Conservation (phyloP, 2,797 vertebrate genomes). For the Takifugu ocellatus region DNA sequence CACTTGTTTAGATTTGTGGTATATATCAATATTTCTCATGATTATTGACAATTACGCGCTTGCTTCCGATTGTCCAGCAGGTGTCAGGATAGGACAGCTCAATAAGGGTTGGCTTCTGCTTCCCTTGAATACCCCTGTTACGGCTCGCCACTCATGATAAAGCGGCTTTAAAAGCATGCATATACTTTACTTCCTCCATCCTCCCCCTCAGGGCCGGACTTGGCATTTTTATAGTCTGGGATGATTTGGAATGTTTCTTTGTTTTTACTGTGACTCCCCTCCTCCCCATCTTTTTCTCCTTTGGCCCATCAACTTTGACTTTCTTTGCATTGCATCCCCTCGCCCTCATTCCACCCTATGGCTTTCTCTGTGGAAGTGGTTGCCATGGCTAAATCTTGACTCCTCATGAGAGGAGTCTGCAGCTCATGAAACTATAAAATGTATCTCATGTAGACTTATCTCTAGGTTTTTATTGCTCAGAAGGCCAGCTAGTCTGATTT, state of each 20-base stretch:
- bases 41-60: background rate
- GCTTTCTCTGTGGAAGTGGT: slow-evolving; percentile 28
- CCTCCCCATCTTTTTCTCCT: slow-evolving; percentile 4
- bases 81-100: slow-evolving; percentile 54
- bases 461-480: slow-evolving; percentile 34
- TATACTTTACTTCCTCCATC: slow-evolving; percentile 22
- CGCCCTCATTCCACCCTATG: slow-evolving; percentile 27
- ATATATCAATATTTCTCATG: background rate
- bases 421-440: slow-evolving; percentile 9
- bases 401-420: slow-evolving; percentile 35
- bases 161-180: slow-evolving; percentile 33
- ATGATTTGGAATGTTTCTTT: slow-evolving; percentile 65
- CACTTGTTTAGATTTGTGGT: slow-evolving; percentile 2
- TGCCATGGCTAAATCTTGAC: slow-evolving; percentile 34
- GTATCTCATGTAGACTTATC: slow-evolving; percentile 16
- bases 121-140: background rate
- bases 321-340: slow-evolving; percentile 26
- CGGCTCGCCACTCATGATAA: slow-evolving; percentile 23
- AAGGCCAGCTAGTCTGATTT: slow-evolving; percentile 29
- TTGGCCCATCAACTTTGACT: slow-evolving; percentile 20
- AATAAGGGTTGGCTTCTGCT: background rate
- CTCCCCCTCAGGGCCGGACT: slow-evolving; percentile 34
- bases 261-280: slow-evolving; percentile 32
- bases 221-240: slow-evolving; percentile 51
- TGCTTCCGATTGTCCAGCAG: slow-evolving; percentile 53